These are phyloP conservation scores for Temnothorax nylanderi DNA, from an alignment of 1,140 invertebrate genomes.

Conservation along the genomic window DNA sequence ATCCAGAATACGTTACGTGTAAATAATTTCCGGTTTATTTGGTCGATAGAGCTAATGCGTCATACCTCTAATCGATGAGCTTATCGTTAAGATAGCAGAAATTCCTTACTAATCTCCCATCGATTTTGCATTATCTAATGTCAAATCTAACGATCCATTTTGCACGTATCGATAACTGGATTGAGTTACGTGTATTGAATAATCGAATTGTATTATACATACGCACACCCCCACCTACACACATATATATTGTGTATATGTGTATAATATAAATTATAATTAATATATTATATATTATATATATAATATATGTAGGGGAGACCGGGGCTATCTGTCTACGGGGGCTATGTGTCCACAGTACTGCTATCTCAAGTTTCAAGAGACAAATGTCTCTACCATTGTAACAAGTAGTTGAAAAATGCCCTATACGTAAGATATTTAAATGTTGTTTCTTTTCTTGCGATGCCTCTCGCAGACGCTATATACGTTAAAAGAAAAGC, in stretches of 20 bases:
- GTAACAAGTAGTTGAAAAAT: no score
- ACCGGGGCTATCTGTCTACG: no score
- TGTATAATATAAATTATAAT: neutral
- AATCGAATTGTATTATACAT: neutral
- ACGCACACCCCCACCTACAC: no score
- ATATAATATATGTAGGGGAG: neutral
- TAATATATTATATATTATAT: neutral
- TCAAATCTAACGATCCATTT: neutral
- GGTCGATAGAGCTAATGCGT: neutral
- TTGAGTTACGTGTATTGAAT: neutral
- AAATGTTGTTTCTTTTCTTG: no score
- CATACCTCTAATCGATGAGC: neutral
- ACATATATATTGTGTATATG: neutral
- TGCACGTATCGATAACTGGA: neutral
- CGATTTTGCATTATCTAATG: neutral
- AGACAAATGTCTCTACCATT: no score
- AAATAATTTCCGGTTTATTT: neutral
- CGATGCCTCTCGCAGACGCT: no score
- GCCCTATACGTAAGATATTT: no score
- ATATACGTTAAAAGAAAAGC: no score
- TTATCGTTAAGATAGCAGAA: conserved; percentile 13
- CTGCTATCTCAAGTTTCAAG: no score
- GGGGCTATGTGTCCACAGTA: no score
- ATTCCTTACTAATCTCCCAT: neutral
- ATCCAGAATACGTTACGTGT: neutral